phyloP scores from a whole-genome alignment of 1,140 invertebrate species.

The Drosophila kikkawai region DNA sequence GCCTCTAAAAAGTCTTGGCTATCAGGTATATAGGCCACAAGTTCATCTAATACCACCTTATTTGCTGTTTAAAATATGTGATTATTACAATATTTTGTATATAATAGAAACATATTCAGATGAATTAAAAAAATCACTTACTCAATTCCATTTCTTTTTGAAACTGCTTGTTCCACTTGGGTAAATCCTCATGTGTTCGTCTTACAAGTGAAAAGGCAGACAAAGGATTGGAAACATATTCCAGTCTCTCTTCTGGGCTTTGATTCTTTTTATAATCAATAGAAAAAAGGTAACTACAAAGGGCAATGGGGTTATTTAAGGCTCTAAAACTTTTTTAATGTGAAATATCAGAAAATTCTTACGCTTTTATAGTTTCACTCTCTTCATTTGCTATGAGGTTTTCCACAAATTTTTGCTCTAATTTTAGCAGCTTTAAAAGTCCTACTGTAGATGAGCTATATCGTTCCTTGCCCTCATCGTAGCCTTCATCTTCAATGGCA shows the following conservation, averaged over 20 bases:
- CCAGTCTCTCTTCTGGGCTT: neutral
- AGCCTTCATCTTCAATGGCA: neutral
- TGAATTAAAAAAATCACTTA: neutral
- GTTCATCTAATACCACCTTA: neutral
- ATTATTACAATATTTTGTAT: too few species aligned
- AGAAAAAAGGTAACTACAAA: neutral
- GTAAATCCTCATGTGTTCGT: slow-evolving; percentile 49
- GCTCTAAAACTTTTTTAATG: neutral
- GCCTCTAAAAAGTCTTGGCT: slow-evolving; percentile 9
- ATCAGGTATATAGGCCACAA: slow-evolving; percentile 10
- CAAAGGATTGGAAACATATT: slow-evolving; percentile 53
- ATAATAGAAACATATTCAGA: neutral
- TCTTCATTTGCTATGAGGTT: neutral
- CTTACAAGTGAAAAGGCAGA: slow-evolving; percentile 49
- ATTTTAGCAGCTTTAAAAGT: slow-evolving; percentile 17
- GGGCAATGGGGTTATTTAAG: neutral
- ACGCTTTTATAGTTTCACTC: neutral
- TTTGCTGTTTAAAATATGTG: neutral
- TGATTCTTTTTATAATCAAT: neutral
- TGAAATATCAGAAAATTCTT: neutral
- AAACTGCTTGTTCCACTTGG: slow-evolving; percentile 41
- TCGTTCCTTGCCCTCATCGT: neutral
- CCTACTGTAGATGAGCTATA: slow-evolving; percentile 34
- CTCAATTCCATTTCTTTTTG: neutral
- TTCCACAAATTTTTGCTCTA: slow-evolving; percentile 16